Conservation (phyloP, 1,140 invertebrate genomes). For the Drosophila bocqueti region DNA sequence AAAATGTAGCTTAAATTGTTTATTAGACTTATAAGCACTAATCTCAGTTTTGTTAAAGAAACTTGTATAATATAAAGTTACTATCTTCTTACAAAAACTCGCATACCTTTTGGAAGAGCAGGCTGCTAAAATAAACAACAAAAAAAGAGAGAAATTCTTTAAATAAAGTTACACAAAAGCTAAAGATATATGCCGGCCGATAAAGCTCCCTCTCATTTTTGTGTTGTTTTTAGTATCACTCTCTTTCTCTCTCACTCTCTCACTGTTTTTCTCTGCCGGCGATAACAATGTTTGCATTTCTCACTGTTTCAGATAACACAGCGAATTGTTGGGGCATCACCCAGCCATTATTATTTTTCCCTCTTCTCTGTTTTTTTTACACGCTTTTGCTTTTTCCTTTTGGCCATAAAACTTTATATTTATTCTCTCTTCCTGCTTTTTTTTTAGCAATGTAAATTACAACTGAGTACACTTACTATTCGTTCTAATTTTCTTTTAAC, state of each 20-base stretch:
- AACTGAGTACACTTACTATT: constrained; percentile 1
- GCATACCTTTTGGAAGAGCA: background rate
- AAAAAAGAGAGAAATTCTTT: constrained; percentile 1
- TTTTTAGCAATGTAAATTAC: background rate
- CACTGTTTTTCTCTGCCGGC: constrained; percentile 5
- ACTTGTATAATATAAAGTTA: background rate
- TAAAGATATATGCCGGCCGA: constrained; percentile 18
- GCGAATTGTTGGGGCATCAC: constrained; percentile 20
- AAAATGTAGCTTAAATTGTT: background rate
- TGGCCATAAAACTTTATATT: constrained; percentile 31
- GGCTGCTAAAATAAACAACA: background rate
- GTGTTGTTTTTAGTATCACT: background rate
- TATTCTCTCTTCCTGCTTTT: background rate
- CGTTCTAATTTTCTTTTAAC: background rate
- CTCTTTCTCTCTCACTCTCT: constrained; percentile 1
- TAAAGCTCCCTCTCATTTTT: constrained; percentile 20
- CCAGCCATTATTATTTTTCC: constrained; percentile 1
- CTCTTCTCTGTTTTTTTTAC: constrained; percentile 4
- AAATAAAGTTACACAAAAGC: constrained; percentile 32
- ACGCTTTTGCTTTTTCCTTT: constrained; percentile 10
- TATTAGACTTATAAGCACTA: background rate
- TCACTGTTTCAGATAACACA: constrained; percentile 32
- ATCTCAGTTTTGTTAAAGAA: background rate
- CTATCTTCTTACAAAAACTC: background rate
- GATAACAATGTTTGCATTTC: constrained; percentile 51